Conservation (phyloP, 2,113 vertebrate genomes). For the Oostethus manadensis region DNA sequence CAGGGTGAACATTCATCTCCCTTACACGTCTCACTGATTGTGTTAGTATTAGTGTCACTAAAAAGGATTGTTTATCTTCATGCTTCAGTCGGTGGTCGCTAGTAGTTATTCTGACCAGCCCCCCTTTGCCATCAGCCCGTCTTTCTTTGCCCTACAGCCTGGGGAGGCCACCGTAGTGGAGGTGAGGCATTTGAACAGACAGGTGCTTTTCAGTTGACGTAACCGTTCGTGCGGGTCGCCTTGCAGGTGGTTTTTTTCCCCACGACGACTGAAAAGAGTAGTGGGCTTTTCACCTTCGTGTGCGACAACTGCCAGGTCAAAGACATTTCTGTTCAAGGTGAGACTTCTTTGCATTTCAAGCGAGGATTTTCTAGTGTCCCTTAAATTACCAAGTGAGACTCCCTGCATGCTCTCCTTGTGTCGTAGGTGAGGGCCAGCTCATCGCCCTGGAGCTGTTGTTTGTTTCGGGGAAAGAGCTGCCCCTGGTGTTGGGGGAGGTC, state of each 20-base stretch:
- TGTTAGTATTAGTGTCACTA: too few species aligned
- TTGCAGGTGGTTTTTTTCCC: constrained; percentile 86
- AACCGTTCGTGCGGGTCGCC: not conserved
- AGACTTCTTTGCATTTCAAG: not conserved
- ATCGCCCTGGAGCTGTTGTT: constrained; percentile 77
- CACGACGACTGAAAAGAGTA: constrained; percentile 53
- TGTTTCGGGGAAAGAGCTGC: constrained; percentile 71
- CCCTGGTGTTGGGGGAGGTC: constrained; percentile 62
- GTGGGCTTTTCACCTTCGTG: constrained; percentile 73
- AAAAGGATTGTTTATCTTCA: not conserved
- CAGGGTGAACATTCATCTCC: constrained; percentile 63
- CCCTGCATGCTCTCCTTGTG: not conserved
- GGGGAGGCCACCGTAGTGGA: constrained; percentile 73
- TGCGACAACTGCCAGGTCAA: constrained; percentile 86
- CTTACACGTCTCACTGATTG: not conserved
- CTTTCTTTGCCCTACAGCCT: constrained; percentile 77
- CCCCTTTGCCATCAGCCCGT: constrained; percentile 82
- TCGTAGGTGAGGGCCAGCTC: constrained; percentile 78
- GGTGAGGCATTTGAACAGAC: constrained; percentile 61
- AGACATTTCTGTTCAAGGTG: constrained; percentile 81
- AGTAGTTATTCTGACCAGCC: constrained; percentile 73
- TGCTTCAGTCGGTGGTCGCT: constrained; percentile 64
- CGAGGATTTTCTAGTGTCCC: not conserved
- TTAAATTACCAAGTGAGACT: not conserved
- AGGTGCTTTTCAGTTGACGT: not conserved